phyloP scores from a whole-genome alignment of 1,140 invertebrate genomes.

The Aphelinus atriplicis region DNA sequence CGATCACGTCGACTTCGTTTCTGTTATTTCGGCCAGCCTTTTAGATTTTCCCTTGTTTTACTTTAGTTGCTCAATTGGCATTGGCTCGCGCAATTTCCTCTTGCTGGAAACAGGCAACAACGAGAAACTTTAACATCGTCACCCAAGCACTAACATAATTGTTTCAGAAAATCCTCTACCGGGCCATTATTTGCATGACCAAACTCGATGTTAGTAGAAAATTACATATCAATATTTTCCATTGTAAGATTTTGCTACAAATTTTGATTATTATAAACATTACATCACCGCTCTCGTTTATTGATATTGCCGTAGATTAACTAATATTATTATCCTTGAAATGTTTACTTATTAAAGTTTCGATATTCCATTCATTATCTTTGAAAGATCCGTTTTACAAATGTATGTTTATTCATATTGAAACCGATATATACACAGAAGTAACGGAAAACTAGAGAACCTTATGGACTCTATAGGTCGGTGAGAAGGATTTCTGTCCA shows the following conservation, averaged over 20 bases:
- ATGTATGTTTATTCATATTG: too few relatives aligned
- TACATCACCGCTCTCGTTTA: conserved; percentile 44
- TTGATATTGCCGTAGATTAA: conserved; percentile 14
- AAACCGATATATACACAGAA: too few relatives aligned
- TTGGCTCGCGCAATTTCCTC: not conserved
- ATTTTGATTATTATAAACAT: conserved; percentile 41
- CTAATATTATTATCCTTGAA: not conserved
- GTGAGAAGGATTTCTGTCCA: too few relatives aligned
- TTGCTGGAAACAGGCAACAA: not conserved
- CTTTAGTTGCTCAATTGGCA: conserved; percentile 2
- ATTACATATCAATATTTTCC: conserved; percentile 62
- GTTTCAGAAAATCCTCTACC: conserved; percentile 56
- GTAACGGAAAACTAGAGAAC: too few relatives aligned
- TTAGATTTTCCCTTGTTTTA: not conserved
- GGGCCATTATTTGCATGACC: conserved; percentile 66
- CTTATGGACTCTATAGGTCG: too few relatives aligned
- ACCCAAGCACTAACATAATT: conserved; percentile 60
- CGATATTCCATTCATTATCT: not conserved
- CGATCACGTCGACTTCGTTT: conserved; percentile 4
- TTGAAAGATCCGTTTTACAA: not conserved
- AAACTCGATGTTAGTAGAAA: conserved; percentile 66
- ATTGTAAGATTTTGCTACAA: conserved; percentile 58
- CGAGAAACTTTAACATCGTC: conserved; percentile 41
- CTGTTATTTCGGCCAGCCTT: not conserved
- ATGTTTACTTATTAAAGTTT: conserved; percentile 1